Evolutionary conservation across 2,113 vertebrate species (phyloP), one percentile per base, ranked within the genome.

Genomic region (Calyptommatus sinebrachiatus): DNA sequence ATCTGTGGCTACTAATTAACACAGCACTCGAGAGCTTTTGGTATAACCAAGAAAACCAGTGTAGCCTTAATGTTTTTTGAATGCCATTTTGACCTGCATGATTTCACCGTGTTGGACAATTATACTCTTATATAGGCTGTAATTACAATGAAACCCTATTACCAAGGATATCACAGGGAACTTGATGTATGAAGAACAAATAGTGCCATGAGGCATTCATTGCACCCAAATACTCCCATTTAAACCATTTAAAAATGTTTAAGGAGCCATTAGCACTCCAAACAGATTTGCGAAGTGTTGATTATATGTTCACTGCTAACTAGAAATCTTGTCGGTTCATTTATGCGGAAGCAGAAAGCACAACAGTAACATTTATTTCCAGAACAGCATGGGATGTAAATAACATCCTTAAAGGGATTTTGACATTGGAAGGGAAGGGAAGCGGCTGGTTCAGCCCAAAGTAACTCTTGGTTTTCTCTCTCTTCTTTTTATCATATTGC

Each of bases 1-100:
- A 91, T 88, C 89, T 91, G 86, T 84, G 89, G 87, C 90, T 89
- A 87, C 88, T 85, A 90, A 90, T 90, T 91, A 93, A 81, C 87
- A 84, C 77, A 83, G 78, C 45, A 77, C 20, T 68, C 82, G 83
- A 89, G 84, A 78, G 75, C 1, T 68, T 79, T 65, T 76, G 73
- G 68, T 66, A 28, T 77, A 81, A 84, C 68, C 76, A 89, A 78
- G 77, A 85, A 88, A 79, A 61, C 53, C 77, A 70, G 69, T 71
- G 78, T 85, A 87, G 83, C 85, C 86, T 66, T 78, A 83, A 83
- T 88, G 82, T 77, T 78, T 91, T 94, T 88, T 87, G 87, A 76
- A 86, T 89, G 88, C 82, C 88, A 71, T 88, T 92, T 90, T 93
- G 90, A 90, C 87, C 86, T 85, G 82, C 84, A 66, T 83, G 73